Base-by-base conservation (phyloP, 2,888 invertebrate species). In the Sminthurinus aureus region DNA sequence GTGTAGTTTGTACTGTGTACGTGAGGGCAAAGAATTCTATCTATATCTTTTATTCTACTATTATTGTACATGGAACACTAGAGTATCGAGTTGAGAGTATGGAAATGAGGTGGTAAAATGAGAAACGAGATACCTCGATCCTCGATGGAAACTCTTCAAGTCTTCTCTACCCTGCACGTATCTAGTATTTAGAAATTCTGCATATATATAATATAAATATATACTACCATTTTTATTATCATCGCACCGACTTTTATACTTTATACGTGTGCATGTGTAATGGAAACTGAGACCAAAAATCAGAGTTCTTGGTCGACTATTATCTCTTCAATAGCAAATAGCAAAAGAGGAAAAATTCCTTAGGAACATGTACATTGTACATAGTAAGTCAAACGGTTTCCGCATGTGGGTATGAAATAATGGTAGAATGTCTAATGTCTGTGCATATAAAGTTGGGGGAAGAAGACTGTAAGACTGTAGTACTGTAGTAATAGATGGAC, bases 21-120 rank as follows among this genome's bases (percentile, higher is more conserved):
- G 38, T 38, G 38, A 38, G 38, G 38, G 38, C 38, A 38, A 38
- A 38, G 38, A 38, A 38, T 4, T 6, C 38, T 38, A n/a, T n/a
- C 38, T 38, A 6, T 38, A 38, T 38, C 38, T 38, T 38, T 38
- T 38, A 38, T 38, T 38, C 6, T n/a, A n/a, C n/a, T n/a, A n/a
- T 6, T 38, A 38, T 38, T 38, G 38, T 38, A 38, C 38, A 38
- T 38, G 38, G 6, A 4, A 38, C 38, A 38, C 38, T 38, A 1
- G 38, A 38, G 38, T 38, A 38, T 38, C 38, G 6, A 38, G 6
- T 38, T 3, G n/a, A 69, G 20, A n/a, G 67, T 18, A 69, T 69
- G 67, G n/a, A 20, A 69, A 69, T 69, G n/a, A 69, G 67, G 67
- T 69, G 67, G 67, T 11, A 69, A 69, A 69, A 69, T 69, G 67